These are phyloP conservation scores for western clawed frog (Xenopus tropicalis) DNA, from an alignment of 2,113 vertebrate species.

Conservation along the genomic window DNA sequence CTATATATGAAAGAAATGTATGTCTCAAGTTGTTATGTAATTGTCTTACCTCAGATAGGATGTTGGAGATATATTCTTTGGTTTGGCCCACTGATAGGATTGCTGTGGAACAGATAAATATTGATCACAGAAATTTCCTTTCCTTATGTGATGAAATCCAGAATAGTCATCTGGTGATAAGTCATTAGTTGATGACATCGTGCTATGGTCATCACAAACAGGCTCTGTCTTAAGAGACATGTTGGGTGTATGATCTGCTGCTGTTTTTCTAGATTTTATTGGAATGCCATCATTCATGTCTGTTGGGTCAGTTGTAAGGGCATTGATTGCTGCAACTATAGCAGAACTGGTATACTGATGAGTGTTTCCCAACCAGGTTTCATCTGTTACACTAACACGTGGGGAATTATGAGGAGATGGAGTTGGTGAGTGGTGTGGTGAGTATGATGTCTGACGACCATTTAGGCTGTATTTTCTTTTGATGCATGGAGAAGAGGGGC, in stretches of 20 bases:
- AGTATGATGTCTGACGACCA: slow-evolving; percentile 77
- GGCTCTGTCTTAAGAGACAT: slow-evolving; percentile 91
- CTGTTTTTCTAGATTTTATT: slow-evolving; percentile 83
- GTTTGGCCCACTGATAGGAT: slow-evolving; percentile 87
- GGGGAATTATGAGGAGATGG: slow-evolving; percentile 85
- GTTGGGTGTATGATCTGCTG: slow-evolving; percentile 72
- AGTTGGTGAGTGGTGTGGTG: slow-evolving; percentile 78
- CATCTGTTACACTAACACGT: slow-evolving; percentile 80
- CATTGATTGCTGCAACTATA: slow-evolving; percentile 93
- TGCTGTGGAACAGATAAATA: slow-evolving; percentile 90
- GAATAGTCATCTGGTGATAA: slow-evolving; percentile 80
- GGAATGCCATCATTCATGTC: slow-evolving; percentile 89
- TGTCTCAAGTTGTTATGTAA: too few species aligned
- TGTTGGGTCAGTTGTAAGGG: slow-evolving; percentile 87
- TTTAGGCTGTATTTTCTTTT: slow-evolving; percentile 91
- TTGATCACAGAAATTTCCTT: slow-evolving; percentile 85
- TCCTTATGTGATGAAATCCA: slow-evolving; percentile 81
- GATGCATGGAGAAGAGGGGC: slow-evolving; percentile 81
- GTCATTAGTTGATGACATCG: slow-evolving; percentile 64
- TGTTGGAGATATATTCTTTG: slow-evolving; percentile 69
- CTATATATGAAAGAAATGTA: too few species aligned
- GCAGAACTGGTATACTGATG: slow-evolving; percentile 95
- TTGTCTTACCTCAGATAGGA: slow-evolving; percentile 83
- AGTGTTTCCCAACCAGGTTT: slow-evolving; percentile 83
- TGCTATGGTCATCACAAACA: slow-evolving; percentile 69